Base-by-base conservation (phyloP, 2,113 vertebrate species). In the Eulacestoma nigropectus region DNA sequence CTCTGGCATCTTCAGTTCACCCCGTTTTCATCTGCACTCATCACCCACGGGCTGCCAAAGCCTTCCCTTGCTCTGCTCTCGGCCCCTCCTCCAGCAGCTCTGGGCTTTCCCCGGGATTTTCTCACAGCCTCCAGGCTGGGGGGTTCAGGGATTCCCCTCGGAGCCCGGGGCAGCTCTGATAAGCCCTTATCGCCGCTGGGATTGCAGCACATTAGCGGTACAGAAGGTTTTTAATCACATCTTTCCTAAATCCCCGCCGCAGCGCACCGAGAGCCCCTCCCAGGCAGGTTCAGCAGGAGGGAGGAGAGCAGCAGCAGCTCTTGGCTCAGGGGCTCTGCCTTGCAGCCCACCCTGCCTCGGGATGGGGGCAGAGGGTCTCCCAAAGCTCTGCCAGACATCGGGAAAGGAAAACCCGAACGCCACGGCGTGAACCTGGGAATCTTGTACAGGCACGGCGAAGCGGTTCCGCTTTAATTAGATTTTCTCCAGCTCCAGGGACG, bases 381-480 rank as follows among this genome's bases (percentile, higher is more conserved):
- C 60, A 2, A 1, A 78, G 37, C 59, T 77, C 25, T 42, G 68
- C 33, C 29, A 21, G 55, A 11, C 11, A 16, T 10, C 53, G 39
- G 79, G 39, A 59, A 35, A 73, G 73, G 35, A 76, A 72, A 84
- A 60, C 4, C n/a, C 84, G 35, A 79, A 32, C 10, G 7, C 35
- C 47, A 13, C 35, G 18, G 14, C 53, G 25, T 14, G 33, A 47
- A 87, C 42, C 74, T 35, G 50, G 32, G 52, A 70, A 46, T 56
- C 90, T 32, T 60, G 70, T 11, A 37, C 1, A 10, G 4, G 5
- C 46, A 47, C 6, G 3, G 26, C 37, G 5, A 76, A 88, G 84
- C 67, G 33, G 60, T 94, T 94, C 78, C 41, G 69, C 79, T 95
- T 97, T 97, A 97, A 97, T 97, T 91, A 69, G 91, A 82, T 94